Evolutionary conservation across 2,113 vertebrate species (phyloP), one percentile per base, ranked within the genome.

Genomic region (Marmota flaviventris): DNA sequence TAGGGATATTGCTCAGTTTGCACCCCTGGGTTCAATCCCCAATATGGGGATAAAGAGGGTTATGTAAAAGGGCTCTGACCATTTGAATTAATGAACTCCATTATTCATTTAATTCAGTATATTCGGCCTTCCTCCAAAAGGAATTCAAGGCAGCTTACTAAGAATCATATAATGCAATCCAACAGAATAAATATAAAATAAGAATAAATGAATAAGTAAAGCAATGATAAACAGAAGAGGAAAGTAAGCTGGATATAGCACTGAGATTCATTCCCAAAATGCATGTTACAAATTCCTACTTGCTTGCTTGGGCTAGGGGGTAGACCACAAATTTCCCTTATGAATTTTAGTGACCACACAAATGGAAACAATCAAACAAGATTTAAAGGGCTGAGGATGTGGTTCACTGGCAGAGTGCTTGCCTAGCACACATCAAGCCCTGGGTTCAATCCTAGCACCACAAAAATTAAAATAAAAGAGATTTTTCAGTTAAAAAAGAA

Each of bases 111-210:
- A 82, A 86, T 78, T 61, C 61, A 72, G 48, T 69, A 53, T 7
- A 73, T 25, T 61, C 63, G 69, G 56, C 69, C 70, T 94, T 82
- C 91, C 83, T 89, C 37, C 18, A 65, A 87, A 88, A 87, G 65
- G 32, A 87, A 91, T 48, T 77, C 37, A 73, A 73, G 70, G 18
- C 22, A 65, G 51, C 5, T 86, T 90, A 69, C 39, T 24, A 91
- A 73, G 53, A 84, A 18, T 78, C 37, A 39, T 39, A 58, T 51
- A 83, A 86, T 39, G 24, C 93, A 94, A 81, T 67, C 29, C 53
- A 91, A 37, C 76, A 42, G 73, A 97, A 79, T 72, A 93, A 86
- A 91, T 51, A 56, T 56, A 75, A 93, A 88, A 78, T 48, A 25
- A 88, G 63, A 73, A 72, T 63, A 27, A 63, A 63, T 25, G 63